Conservation (phyloP, 2,113 vertebrate species). For the Leiothrix lutea region DNA sequence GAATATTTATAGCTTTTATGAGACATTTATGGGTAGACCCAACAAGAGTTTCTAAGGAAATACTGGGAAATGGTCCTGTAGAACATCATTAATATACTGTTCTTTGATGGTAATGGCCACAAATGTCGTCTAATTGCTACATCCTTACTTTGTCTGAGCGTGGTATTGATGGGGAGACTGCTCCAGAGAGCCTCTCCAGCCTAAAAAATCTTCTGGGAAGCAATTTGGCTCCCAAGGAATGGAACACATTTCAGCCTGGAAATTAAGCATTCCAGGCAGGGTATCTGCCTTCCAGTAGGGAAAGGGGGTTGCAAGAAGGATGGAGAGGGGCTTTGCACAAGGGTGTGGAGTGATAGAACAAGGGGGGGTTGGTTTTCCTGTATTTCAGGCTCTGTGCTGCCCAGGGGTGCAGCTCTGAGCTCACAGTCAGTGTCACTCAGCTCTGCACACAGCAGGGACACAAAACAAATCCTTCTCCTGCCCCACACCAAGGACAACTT, state of each 20-base stretch:
- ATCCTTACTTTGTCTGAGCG: neutral
- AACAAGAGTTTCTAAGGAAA: conserved; percentile 66
- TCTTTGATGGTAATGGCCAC: conserved; percentile 57
- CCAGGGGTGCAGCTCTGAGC: neutral
- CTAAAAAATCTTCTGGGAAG: conserved; percentile 34
- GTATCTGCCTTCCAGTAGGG: neutral
- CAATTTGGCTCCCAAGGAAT: neutral
- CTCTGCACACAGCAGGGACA: neutral
- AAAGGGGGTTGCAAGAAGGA: neutral
- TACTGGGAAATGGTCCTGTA: conserved; percentile 62
- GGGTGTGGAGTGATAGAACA: neutral
- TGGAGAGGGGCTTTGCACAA: neutral
- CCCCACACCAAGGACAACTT: neutral
- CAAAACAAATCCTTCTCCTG: neutral
- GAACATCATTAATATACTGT: conserved; percentile 58
- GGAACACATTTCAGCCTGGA: neutral
- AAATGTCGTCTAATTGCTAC: conserved; percentile 54
- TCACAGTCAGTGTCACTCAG: neutral
- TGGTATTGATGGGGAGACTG: conserved; percentile 15
- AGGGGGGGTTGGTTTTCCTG: neutral
- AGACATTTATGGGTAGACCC: conserved; percentile 64
- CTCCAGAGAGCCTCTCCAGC: neutral
- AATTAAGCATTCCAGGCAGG: neutral
- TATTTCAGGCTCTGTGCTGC: neutral
- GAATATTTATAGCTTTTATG: conserved; percentile 72